Evolutionary conservation across 1,140 invertebrate species (phyloP).

Genomic region (Solenopsis fugax): DNA sequence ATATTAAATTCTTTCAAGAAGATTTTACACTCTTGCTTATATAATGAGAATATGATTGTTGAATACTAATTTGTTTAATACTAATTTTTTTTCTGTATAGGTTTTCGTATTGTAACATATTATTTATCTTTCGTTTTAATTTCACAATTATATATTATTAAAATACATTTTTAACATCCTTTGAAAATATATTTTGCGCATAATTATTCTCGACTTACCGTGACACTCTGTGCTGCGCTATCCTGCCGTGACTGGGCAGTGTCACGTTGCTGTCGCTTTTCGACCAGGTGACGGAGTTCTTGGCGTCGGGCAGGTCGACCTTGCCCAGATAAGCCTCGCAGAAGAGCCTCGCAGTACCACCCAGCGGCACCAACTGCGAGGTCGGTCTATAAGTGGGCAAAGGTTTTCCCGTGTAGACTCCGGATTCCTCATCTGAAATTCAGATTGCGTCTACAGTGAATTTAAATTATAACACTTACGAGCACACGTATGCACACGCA

Average conservation of each 20-base stretch:
- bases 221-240: constrained; percentile 85
- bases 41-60: too few relatives aligned
- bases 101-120: not conserved
- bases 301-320: constrained; percentile 91
- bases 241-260: constrained; percentile 82
- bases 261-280: constrained; percentile 88
- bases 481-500: too few relatives aligned
- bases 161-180: not conserved
- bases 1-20: too few relatives aligned
- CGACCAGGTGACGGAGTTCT: constrained; percentile 89
- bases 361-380: constrained; percentile 86
- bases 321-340: constrained; percentile 92
- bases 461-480: constrained; percentile 8
- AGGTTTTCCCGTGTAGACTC: constrained; percentile 85
- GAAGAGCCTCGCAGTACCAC: constrained; percentile 89
- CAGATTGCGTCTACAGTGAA: constrained; percentile 8
- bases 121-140: not conserved
- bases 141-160: not conserved
- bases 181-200: not conserved
- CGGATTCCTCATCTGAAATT: constrained; percentile 82
- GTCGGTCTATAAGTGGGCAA: constrained; percentile 85
- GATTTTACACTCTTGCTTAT: too few relatives aligned
- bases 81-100: not conserved
- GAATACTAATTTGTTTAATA: too few relatives aligned
- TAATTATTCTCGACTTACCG: constrained; percentile 82